phyloP scores from a whole-genome alignment of 2,797 vertebrate species.

The Labeo calbasu region DNA sequence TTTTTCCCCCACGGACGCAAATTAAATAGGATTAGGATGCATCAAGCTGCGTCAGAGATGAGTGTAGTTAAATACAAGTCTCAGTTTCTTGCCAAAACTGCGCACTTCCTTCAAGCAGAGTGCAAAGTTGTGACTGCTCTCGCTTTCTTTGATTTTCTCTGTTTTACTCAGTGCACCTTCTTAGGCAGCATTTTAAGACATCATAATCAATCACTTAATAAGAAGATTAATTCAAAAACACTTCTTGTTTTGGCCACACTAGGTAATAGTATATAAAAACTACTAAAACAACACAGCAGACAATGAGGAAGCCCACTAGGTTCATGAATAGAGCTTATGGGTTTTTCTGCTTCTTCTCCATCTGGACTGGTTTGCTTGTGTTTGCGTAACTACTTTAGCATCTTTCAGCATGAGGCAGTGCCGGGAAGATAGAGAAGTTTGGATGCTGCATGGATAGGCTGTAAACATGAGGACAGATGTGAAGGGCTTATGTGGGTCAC shows the following conservation, averaged over 20 bases:
- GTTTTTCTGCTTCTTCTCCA: slow-evolving; percentile 18
- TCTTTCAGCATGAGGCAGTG: not conserved
- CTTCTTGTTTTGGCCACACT: too few species aligned
- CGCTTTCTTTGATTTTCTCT: slow-evolving; percentile 25
- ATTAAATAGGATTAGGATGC: slow-evolving; percentile 75
- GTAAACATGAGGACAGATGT: slow-evolving; percentile 13
- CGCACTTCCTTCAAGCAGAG: slow-evolving; percentile 42
- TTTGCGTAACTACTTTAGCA: slow-evolving; percentile 1
- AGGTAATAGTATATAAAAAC: too few species aligned
- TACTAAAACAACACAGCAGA: too few species aligned
- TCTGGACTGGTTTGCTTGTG: slow-evolving; percentile 19
- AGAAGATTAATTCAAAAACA: not conserved
- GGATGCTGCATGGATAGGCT: not conserved
- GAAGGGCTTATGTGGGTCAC: not conserved
- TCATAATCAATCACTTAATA: not conserved
- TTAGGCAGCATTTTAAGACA: not conserved
- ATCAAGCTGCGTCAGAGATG: slow-evolving; percentile 69
- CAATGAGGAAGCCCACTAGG: not conserved
- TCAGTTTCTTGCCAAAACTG: slow-evolving; percentile 71
- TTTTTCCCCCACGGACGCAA: slow-evolving; percentile 61
- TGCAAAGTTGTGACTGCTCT: slow-evolving; percentile 25
- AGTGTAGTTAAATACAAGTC: slow-evolving; percentile 69
- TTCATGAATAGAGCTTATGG: slow-evolving; percentile 52
- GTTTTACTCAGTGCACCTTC: slow-evolving; percentile 1
- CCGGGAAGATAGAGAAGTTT: not conserved